These are phyloP conservation scores for Mus pahari DNA, from an alignment of 2,113 vertebrate species.

Conservation along the genomic window DNA sequence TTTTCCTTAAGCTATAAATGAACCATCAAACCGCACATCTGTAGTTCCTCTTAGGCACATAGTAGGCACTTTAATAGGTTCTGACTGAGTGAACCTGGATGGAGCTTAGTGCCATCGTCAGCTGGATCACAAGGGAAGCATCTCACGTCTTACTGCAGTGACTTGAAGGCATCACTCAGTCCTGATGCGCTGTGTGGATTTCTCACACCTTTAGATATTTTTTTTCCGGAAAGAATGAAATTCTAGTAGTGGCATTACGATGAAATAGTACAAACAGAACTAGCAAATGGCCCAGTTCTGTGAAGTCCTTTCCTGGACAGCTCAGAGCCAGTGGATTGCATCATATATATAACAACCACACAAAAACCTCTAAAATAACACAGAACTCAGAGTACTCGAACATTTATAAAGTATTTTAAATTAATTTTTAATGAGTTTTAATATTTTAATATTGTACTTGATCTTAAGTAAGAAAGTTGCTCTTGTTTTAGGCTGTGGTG, in stretches of 20 bases:
- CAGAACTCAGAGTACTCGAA: constrained; percentile 74
- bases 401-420: constrained; percentile 85
- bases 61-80: background rate
- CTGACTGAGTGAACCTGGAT: background rate
- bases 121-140: background rate
- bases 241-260: background rate
- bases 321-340: constrained; percentile 38
- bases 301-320: constrained; percentile 28
- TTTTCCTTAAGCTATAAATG: background rate
- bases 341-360: constrained; percentile 71
- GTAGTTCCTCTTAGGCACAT: background rate
- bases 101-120: background rate
- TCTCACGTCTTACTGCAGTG: constrained; percentile 37
- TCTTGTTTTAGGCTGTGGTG: constrained; percentile 83
- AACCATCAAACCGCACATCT: background rate
- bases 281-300: constrained; percentile 49
- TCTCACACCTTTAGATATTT: background rate
- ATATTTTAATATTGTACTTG: constrained; percentile 86
- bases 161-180: constrained; percentile 12
- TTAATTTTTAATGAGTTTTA: constrained; percentile 89
- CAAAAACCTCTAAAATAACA: constrained; percentile 68
- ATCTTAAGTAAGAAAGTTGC: constrained; percentile 84
- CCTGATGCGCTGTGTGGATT: background rate
- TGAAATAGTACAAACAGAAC: constrained; percentile 67
- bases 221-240: background rate